phyloP scores from a whole-genome alignment of 2,888 invertebrate genomes.

The Epirrhoe tristata region DNA sequence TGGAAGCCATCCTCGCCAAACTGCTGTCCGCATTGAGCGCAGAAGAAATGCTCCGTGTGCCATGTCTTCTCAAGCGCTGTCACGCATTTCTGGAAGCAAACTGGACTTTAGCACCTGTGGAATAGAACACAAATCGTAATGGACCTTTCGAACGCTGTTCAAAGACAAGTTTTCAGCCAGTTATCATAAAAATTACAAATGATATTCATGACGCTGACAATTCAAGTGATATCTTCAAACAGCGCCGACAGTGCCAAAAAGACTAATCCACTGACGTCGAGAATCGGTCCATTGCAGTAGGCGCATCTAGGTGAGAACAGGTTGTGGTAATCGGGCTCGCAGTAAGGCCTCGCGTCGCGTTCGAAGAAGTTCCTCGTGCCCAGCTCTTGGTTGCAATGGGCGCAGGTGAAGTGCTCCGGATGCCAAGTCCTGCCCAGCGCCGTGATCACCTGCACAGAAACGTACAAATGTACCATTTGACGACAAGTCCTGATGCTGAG shows the following conservation, averaged over 20 bases:
- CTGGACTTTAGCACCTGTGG: slow-evolving; percentile 46
- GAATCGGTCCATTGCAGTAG: slow-evolving; percentile 99
- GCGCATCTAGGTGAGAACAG: slow-evolving; percentile 99
- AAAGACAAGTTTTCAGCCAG: neutral
- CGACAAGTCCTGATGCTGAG: neutral
- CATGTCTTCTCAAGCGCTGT: slow-evolving; percentile 98
- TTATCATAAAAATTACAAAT: neutral
- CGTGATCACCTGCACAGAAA: slow-evolving; percentile 90
- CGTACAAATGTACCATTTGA: slow-evolving; percentile 42
- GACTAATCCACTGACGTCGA: slow-evolving; percentile 91
- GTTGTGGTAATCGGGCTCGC: slow-evolving; percentile 99
- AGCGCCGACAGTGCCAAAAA: slow-evolving; percentile 4
- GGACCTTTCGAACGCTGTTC: slow-evolving; percentile 13
- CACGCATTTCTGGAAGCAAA: slow-evolving; percentile 95
- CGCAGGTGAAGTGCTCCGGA: slow-evolving; percentile 99
- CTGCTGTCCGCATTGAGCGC: slow-evolving; percentile 98
- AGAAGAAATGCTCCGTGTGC: slow-evolving; percentile 99
- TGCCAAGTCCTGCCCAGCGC: slow-evolving; percentile 99
- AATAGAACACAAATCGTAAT: slow-evolving; percentile 16
- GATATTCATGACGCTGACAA: neutral
- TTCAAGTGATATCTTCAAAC: neutral
- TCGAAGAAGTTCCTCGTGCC: slow-evolving; percentile 99
- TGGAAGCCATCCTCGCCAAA: slow-evolving; percentile 99
- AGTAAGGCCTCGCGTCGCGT: slow-evolving; percentile 98
- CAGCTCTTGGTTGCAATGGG: slow-evolving; percentile 97